Evolutionary conservation across 2,797 vertebrate species (phyloP).

Genomic region (Gadopsis marmoratus): DNA sequence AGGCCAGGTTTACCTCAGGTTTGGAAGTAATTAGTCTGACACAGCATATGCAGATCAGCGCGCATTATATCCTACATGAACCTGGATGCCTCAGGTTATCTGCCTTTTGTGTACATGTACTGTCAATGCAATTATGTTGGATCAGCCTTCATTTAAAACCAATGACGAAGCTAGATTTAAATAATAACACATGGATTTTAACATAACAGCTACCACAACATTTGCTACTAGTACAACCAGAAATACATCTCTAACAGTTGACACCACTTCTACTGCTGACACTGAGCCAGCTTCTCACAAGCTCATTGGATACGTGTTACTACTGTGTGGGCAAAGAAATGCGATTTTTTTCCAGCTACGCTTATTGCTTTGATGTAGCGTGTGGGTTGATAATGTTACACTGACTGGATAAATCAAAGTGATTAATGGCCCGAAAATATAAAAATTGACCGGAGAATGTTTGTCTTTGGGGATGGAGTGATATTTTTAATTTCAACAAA

Average conservation of each 20-base stretch:
- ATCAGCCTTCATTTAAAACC: background rate
- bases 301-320: background rate
- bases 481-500: background rate
- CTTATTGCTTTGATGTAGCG: too few species aligned
- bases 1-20: background rate
- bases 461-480: background rate
- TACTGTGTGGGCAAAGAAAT: background rate
- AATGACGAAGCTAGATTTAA: background rate
- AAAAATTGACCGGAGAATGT: background rate
- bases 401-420: background rate
- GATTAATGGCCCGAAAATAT: background rate
- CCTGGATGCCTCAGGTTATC: background rate
- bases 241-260: constrained; percentile 13
- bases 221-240: background rate
- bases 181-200: background rate
- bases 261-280: background rate
- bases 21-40: background rate
- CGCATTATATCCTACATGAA: background rate
- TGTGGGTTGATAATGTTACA: background rate
- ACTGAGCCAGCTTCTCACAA: background rate
- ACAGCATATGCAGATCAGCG: background rate
- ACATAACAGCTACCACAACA: background rate
- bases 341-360: background rate
- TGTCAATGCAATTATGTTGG: background rate
- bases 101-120: background rate